These are phyloP conservation scores for Leptogaster cylindrica DNA, from an alignment of 2,888 invertebrate genomes.

Conservation along the genomic window DNA sequence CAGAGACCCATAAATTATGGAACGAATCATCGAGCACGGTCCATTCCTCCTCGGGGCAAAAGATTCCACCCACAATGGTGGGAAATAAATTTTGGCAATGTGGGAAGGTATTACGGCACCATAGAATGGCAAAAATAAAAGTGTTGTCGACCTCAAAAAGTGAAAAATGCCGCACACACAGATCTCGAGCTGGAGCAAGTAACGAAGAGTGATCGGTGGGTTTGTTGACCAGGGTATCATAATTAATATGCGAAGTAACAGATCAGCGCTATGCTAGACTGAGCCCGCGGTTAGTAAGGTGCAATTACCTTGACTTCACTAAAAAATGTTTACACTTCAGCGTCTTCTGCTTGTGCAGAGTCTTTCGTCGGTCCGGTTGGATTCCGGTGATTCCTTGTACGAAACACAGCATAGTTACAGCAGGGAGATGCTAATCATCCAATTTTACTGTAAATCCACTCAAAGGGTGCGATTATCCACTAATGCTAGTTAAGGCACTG, in stretches of 20 bases:
- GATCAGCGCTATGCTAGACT: background rate
- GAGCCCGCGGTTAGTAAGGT: background rate
- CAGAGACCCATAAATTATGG: background rate
- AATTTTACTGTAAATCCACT: constrained; percentile 9
- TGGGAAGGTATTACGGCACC: too few species aligned
- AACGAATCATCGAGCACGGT: background rate
- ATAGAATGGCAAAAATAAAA: too few species aligned
- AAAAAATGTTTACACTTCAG: constrained; percentile 15
- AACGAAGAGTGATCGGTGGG: background rate
- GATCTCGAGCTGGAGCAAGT: background rate
- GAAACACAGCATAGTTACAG: constrained; percentile 43
- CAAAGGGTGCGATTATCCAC: background rate
- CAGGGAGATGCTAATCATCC: background rate
- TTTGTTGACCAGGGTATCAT: background rate
- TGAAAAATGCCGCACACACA: background rate
- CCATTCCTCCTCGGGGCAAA: background rate
- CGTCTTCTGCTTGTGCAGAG: constrained; percentile 26
- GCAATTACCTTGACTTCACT: constrained; percentile 38
- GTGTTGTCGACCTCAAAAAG: background rate
- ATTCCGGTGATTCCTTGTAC: constrained; percentile 41
- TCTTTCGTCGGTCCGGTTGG: constrained; percentile 34
- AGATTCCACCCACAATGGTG: background rate
- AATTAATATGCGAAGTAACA: background rate
- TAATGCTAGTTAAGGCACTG: background rate
- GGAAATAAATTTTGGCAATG: too few species aligned